Conservation (phyloP, 2,113 vertebrate species). For the Eretmochelys imbricata region DNA sequence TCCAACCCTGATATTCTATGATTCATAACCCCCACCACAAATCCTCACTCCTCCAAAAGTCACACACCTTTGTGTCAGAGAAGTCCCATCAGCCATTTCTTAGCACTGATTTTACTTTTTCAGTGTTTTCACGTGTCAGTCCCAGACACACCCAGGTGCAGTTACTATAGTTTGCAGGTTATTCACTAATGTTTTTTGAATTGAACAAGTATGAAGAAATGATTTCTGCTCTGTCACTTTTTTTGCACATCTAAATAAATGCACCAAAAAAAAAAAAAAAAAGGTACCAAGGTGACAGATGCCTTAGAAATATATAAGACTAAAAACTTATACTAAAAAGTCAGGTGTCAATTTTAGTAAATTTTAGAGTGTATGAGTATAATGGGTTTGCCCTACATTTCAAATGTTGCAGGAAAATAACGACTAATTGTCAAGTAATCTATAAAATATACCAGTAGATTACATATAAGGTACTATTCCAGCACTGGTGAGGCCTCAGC, state of each 20-base stretch:
- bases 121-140: not conserved
- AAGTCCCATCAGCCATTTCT: not conserved
- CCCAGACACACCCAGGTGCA: not conserved
- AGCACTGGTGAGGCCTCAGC: not conserved
- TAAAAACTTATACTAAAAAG: no score
- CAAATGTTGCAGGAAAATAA: no score
- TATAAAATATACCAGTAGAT: not conserved
- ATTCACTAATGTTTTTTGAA: no score
- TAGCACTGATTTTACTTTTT: no score
- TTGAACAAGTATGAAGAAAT: constrained; percentile 21
- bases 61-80: no score
- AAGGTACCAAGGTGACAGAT: not conserved
- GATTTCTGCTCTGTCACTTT: not conserved
- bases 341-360: no score
- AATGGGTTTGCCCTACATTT: no score
- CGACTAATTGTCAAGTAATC: not conserved
- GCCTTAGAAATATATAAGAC: not conserved
- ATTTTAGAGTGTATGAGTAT: no score
- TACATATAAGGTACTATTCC: not conserved
- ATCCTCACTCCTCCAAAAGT: no score
- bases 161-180: no score
- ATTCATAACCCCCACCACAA: no score
- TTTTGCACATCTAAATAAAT: not conserved
- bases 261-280: not conserved
- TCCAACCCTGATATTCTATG: no score